These are phyloP conservation scores for Mustela erminea DNA, from an alignment of 2,797 vertebrate species.

Conservation along the genomic window DNA sequence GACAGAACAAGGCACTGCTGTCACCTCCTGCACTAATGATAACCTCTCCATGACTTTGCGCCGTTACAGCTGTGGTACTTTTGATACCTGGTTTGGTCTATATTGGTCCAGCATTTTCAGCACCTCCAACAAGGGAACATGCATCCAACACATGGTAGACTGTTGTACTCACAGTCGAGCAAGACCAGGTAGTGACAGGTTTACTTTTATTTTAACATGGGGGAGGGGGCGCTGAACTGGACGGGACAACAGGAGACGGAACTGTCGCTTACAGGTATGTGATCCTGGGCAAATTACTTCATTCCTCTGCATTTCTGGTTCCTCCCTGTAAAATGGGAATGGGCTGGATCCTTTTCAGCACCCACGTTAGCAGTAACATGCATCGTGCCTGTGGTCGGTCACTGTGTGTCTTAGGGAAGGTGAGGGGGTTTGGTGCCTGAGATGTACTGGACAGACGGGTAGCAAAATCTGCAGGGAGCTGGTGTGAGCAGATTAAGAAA, in stretches of 20 bases:
- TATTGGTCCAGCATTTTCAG: neutral
- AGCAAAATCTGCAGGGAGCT: neutral
- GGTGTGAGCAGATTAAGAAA: neutral
- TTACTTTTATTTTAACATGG: neutral
- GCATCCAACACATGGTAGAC: neutral
- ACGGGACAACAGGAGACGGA: neutral
- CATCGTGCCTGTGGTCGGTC: too few relatives aligned
- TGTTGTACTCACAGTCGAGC: neutral
- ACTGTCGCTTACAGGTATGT: neutral
- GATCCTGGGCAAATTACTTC: neutral
- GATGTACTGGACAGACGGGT: neutral
- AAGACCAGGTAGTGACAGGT: neutral
- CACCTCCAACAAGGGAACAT: neutral
- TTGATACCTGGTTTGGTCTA: neutral
- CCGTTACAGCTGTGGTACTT: neutral
- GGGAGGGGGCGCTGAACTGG: neutral
- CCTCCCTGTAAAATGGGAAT: neutral
- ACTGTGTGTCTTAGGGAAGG: neutral
- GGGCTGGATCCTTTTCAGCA: neutral
- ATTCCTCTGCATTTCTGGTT: neutral
- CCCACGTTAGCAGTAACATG: fast-evolving
- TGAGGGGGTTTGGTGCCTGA: neutral
- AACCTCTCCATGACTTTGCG: neutral
- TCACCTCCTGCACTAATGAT: neutral
- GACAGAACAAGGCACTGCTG: fast-evolving